These are phyloP conservation scores for Radopholus similis DNA, from an alignment of 1,140 invertebrate genomes.

Conservation along the genomic window DNA sequence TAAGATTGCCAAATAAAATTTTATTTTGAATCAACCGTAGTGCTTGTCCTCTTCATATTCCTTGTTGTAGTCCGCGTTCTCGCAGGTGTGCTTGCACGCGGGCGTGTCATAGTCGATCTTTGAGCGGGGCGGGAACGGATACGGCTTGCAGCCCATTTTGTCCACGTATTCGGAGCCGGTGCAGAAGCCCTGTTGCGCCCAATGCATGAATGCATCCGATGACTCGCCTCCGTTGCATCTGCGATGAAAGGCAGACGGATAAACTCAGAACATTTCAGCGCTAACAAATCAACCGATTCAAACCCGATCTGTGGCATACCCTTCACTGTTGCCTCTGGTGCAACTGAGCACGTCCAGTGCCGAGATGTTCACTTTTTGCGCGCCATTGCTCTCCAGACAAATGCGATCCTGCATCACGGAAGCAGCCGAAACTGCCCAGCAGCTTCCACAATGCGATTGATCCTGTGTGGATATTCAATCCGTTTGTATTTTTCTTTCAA, in stretches of 20 bases:
- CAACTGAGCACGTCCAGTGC: neutral
- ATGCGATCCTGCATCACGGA: conserved; percentile 6
- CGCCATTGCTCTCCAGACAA: neutral
- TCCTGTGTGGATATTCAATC: neutral
- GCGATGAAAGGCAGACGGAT: neutral
- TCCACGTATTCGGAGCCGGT: conserved; percentile 76
- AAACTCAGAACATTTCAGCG: neutral
- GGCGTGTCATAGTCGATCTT: conserved; percentile 66
- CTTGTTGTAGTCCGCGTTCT: conserved; percentile 67
- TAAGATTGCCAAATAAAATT: neutral
- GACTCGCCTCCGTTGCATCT: neutral
- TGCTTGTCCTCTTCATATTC: conserved; percentile 74
- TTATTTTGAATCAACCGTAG: conserved; percentile 65
- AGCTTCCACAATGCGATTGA: conserved; percentile 9
- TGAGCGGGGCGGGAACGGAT: conserved; percentile 71
- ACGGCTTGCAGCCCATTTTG: conserved; percentile 76
- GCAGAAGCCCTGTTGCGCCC: conserved; percentile 68
- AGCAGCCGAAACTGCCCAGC: neutral
- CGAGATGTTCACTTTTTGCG: neutral
- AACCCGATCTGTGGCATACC: too few species aligned
- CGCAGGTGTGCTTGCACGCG: conserved; percentile 71
- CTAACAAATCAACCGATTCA: neutral
- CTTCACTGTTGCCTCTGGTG: neutral
- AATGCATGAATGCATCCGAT: neutral
- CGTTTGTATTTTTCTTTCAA: neutral